Percentiles rank a stretch among this genome's conserved stretches.
Conservation (phyloP, 2,888 invertebrate species). For the Polia nebulosa region DNA sequence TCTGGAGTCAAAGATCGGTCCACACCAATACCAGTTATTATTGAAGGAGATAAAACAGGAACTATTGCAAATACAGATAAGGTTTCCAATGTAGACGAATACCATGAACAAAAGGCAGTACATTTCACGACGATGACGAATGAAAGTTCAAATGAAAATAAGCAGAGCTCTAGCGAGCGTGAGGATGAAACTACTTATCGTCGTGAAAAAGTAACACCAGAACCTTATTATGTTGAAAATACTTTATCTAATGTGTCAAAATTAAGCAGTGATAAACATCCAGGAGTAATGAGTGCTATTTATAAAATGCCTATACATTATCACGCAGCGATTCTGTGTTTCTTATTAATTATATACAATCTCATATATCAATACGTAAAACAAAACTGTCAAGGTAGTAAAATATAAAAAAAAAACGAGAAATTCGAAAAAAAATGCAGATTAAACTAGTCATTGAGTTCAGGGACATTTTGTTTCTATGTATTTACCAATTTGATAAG, state of each 20-base stretch:
- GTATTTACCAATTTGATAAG: constrained; percentile 70
- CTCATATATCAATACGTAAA: constrained; percentile 88
- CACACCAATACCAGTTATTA: constrained; percentile 59
- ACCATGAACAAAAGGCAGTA: constrained; percentile 58
- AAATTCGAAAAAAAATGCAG: constrained; percentile 68
- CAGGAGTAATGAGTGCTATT: constrained; percentile 82
- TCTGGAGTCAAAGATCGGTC: constrained; percentile 68
- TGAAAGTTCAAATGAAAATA: constrained; percentile 29
- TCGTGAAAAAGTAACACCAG: constrained; percentile 54
- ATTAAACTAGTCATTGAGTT: constrained; percentile 85
- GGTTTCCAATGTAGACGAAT: constrained; percentile 30
- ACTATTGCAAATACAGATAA: constrained; percentile 31
- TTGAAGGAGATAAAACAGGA: constrained; percentile 66
- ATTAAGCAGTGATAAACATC: constrained; percentile 79
- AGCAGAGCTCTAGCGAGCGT: constrained; percentile 40
- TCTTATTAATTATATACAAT: constrained; percentile 90
- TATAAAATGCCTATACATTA: constrained; percentile 90
- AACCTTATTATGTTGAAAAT: constrained; percentile 58
- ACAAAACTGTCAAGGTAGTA: constrained; percentile 83
- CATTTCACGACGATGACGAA: constrained; percentile 19
- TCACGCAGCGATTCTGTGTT: constrained; percentile 88
- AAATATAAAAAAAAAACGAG: constrained; percentile 69
- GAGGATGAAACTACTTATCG: constrained; percentile 53
- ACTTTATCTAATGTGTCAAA: constrained; percentile 68
- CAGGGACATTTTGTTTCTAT: constrained; percentile 63